Base-by-base conservation (phyloP, 1,140 invertebrate species). In the Pogonomyrmex barbatus region DNA sequence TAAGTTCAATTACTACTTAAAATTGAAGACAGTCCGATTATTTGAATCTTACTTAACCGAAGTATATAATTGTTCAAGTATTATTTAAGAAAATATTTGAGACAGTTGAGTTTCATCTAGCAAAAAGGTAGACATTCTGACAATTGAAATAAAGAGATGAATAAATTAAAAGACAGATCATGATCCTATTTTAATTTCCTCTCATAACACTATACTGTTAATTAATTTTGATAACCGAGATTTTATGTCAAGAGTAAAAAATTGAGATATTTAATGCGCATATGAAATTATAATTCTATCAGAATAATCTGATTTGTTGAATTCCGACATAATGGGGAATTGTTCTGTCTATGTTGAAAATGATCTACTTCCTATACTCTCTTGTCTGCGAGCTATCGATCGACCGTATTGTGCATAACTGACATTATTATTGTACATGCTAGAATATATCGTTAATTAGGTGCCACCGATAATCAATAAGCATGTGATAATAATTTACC, bases 331-430 rank as follows among this genome's bases (percentile, higher is more conserved):
- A 83, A 83, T 83, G 17, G 68, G 2, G n/a, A 83, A 83, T 83
- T 83, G 79, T 58, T 30, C 33, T 52, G n/a, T 60, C 12, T 83
- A 14, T 75, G 50, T 36, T 33, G 54, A 83, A 83, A 83, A 62
- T 83, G 68, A 83, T 82, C 79, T 75, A 83, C 54, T 60, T 60
- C 36, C 54, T 45, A 8, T 33, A 83, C 24, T 24, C 24, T 0
- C 24, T 75, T 82, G 42, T 82, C 54, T 83, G 68, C 30, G 56
- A 83, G 17, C 17, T 83, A 83, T 83, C 68, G 54, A 75, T 75
- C 42, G 39, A 75, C 17, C 30, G 30, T 56, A 82, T 62, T 83
- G 33, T 60, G 4, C 17, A 2, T 42, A 54, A 30, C 30, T 75
- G 42, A 62, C 54, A 47, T 83, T 24, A 82, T 82, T 82, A 73